phyloP scores from a whole-genome alignment of 2,888 invertebrate genomes.

The Apocheima hispidaria region DNA sequence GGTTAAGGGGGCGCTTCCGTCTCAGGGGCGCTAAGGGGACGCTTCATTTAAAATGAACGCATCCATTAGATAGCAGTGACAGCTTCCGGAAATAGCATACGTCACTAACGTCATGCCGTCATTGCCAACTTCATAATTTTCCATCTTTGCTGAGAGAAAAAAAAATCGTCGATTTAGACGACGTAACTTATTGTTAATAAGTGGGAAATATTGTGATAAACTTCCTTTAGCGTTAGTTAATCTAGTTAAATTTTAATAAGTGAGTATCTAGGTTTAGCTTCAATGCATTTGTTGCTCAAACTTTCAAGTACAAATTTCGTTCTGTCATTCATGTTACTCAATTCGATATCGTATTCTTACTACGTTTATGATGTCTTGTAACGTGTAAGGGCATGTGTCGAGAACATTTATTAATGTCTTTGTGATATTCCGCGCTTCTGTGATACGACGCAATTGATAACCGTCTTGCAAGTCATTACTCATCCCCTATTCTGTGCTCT shows the following conservation, averaged over 20 bases:
- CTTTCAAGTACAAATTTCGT: conserved; percentile 76
- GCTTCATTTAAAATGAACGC: conserved; percentile 40
- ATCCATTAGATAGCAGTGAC: conserved; percentile 36
- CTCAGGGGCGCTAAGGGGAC: not conserved
- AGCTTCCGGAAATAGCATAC: conserved; percentile 80
- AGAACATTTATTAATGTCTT: conserved; percentile 41
- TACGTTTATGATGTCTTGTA: conserved; percentile 60
- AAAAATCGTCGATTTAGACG: conserved; percentile 73
- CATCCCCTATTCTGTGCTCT: conserved; percentile 58
- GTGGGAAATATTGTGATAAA: conserved; percentile 81
- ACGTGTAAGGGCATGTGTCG: conserved; percentile 52
- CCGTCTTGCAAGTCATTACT: conserved; percentile 77
- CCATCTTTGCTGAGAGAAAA: conserved; percentile 63
- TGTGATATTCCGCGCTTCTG: conserved; percentile 51
- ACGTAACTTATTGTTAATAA: conserved; percentile 77
- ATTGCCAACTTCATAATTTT: conserved; percentile 80
- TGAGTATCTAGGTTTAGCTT: conserved; percentile 67
- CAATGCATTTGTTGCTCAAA: conserved; percentile 58
- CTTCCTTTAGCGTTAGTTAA: conserved; percentile 77
- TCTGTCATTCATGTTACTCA: conserved; percentile 81
- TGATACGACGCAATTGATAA: conserved; percentile 64
- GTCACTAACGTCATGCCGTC: conserved; percentile 60
- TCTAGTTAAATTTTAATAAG: conserved; percentile 81
- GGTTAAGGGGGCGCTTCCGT: not conserved
- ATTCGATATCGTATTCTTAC: conserved; percentile 71